These are phyloP conservation scores for Eucidaris tribuloides DNA, from an alignment of 35 echinoderm and acorn worm genomes.

Conservation along the genomic window DNA sequence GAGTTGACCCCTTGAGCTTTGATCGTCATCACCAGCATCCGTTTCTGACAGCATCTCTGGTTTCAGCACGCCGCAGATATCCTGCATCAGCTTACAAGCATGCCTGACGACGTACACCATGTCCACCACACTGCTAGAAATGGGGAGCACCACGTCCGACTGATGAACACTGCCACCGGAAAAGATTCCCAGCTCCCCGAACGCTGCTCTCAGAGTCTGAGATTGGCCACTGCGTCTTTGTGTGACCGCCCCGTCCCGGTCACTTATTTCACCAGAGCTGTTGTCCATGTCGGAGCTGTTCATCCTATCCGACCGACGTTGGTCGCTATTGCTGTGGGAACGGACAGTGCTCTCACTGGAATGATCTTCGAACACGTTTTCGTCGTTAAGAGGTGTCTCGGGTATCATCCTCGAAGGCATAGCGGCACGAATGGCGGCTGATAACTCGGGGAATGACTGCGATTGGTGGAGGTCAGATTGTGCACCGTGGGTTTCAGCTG, in stretches of 20 bases:
- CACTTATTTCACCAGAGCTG: neutral
- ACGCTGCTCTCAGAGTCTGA: neutral
- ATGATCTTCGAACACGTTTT: neutral
- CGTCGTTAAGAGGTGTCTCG: neutral
- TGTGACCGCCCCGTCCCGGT: neutral
- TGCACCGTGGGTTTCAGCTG: neutral
- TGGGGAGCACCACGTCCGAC: neutral
- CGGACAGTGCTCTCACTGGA: neutral
- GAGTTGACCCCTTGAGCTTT: neutral
- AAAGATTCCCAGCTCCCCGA: constrained; percentile 1
- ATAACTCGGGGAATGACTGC: constrained; percentile 3
- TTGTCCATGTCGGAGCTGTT: neutral
- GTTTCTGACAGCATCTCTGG: neutral
- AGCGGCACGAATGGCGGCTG: too few relatives aligned
- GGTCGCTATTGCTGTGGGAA: neutral
- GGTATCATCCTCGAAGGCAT: too few relatives aligned
- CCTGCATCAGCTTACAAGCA: constrained; percentile 14
- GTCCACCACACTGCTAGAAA: constrained; percentile 5
- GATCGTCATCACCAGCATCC: neutral
- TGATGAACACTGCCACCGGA: neutral
- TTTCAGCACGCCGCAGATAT: constrained; percentile 6
- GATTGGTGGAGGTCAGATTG: neutral
- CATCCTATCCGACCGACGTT: neutral
- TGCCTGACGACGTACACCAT: constrained; percentile 7
- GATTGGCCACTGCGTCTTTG: neutral